phyloP scores from a whole-genome alignment of 1,140 invertebrate species.

The Carcinoscorpius rotundicauda region DNA sequence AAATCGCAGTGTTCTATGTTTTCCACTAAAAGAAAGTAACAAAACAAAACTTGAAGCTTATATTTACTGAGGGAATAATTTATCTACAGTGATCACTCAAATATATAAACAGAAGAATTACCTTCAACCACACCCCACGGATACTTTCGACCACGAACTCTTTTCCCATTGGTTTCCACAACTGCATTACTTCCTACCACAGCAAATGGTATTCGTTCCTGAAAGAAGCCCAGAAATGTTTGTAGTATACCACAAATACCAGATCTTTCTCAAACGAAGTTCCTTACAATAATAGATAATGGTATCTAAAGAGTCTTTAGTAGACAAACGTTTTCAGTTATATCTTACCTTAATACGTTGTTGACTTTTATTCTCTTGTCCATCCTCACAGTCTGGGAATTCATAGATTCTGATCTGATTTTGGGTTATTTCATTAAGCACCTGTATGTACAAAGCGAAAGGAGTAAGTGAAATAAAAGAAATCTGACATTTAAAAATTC shows the following conservation, averaged over 20 bases:
- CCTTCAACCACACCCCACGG: constrained; percentile 95
- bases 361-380: constrained; percentile 57
- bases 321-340: too few species aligned
- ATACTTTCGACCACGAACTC: constrained; percentile 80
- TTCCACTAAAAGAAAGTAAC: too few species aligned
- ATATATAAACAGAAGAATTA: constrained; percentile 26
- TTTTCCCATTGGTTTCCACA: constrained; percentile 47
- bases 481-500: too few species aligned
- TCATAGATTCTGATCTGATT: constrained; percentile 99
- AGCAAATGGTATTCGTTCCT: constrained; percentile 77
- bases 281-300: too few species aligned
- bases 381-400: constrained; percentile 66
- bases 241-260: too few species aligned
- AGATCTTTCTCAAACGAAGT: too few species aligned
- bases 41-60: too few species aligned
- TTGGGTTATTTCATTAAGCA: constrained; percentile 90
- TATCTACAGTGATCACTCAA: too few species aligned
- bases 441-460: constrained; percentile 38
- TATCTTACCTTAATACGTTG: constrained; percentile 46
- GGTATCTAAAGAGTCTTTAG: too few species aligned
- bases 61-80: too few species aligned
- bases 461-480: too few species aligned
- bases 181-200: constrained; percentile 96
- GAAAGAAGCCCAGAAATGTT: not conserved
- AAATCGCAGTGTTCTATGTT: too few species aligned